phyloP scores from a whole-genome alignment of 2,797 vertebrate genomes.

The Manis javanica region DNA sequence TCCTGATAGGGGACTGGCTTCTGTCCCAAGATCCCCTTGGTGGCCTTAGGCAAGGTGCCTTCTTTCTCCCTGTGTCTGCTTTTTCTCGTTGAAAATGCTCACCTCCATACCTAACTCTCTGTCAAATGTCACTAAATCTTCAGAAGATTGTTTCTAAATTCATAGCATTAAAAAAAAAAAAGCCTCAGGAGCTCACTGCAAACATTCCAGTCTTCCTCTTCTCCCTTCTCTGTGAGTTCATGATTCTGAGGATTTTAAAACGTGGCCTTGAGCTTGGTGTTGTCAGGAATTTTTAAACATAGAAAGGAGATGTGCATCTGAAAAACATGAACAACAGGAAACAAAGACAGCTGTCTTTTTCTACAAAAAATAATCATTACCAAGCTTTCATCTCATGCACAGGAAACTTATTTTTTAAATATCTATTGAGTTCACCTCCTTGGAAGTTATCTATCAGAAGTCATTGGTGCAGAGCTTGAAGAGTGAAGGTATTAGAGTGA shows the following conservation, averaged over 20 bases:
- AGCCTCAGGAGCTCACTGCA: neutral
- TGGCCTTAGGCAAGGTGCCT: conserved; percentile 23
- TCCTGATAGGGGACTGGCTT: conserved; percentile 75
- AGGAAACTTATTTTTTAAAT: neutral
- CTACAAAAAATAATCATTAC: neutral
- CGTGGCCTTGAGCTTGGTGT: neutral
- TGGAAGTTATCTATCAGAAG: neutral
- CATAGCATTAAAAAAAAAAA: neutral
- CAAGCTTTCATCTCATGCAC: neutral
- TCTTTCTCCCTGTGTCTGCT: neutral
- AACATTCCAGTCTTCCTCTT: neutral
- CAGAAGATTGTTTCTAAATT: conserved; percentile 12
- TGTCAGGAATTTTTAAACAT: neutral
- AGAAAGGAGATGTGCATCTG: neutral
- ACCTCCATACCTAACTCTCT: neutral
- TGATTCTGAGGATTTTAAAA: neutral
- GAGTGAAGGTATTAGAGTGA: neutral
- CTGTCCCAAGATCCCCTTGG: conserved; percentile 55
- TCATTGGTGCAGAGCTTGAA: neutral
- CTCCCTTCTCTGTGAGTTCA: neutral
- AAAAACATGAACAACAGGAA: conserved; percentile 23
- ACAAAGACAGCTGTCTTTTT: conserved; percentile 10
- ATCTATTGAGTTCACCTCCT: neutral
- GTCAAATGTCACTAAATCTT: neutral
- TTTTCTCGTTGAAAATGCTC: neutral